A percentile compares a stretch with the other conserved stretches of the same genome.
phyloP scores from a whole-genome alignment of 92 coral and sea anemone genomes.

The Pocillopora meandrina region DNA sequence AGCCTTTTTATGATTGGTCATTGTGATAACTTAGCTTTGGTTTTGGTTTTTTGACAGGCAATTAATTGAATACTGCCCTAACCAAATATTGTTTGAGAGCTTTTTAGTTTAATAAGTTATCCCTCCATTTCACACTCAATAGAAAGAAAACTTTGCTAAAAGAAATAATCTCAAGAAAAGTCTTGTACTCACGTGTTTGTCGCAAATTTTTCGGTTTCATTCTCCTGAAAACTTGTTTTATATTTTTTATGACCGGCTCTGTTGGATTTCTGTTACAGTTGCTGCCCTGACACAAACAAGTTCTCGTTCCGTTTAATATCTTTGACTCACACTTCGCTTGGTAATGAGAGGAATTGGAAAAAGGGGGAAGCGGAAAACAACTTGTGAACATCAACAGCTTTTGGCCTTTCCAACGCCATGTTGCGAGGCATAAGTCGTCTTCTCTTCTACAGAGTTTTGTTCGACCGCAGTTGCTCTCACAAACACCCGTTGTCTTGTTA shows the following conservation, averaged over 20 bases:
- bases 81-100: too few relatives aligned
- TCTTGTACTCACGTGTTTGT: constrained; percentile 9
- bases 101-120: too few relatives aligned
- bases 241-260: background rate
- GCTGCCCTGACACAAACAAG: constrained; percentile 58
- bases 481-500: constrained; percentile 28
- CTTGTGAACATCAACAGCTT: constrained; percentile 38
- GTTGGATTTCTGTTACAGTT: constrained; percentile 55
- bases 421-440: constrained; percentile 57
- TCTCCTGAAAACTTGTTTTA: background rate
- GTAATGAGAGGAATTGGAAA: constrained; percentile 32
- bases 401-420: constrained; percentile 41
- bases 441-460: constrained; percentile 35
- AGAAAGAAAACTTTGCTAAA: background rate
- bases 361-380: constrained; percentile 63
- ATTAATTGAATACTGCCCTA: too few relatives aligned
- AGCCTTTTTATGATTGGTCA: too few relatives aligned
- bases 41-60: too few relatives aligned
- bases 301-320: constrained; percentile 47
- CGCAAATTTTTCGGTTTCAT: background rate
- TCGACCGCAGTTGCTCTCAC: constrained; percentile 36
- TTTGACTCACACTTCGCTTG: constrained; percentile 37
- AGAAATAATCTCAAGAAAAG: too few relatives aligned
- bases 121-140: too few relatives aligned
- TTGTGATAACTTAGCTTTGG: too few relatives aligned